phyloP scores from a whole-genome alignment of 2,888 invertebrate genomes.

The Papilio protenor region DNA sequence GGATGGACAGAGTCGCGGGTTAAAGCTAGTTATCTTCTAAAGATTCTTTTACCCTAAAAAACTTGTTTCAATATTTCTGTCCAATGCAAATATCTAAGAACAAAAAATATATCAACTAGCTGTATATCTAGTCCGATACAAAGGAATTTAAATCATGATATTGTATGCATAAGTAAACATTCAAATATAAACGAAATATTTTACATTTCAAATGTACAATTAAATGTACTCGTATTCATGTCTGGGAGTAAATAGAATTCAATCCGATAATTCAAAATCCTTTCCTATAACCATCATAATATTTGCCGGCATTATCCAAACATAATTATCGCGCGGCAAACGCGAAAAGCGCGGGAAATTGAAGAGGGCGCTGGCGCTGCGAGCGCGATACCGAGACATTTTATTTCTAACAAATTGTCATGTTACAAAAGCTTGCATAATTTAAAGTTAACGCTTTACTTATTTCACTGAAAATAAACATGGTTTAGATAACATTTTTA shows the following conservation, averaged over 20 bases:
- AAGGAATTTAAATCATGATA: neutral
- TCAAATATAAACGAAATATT: neutral
- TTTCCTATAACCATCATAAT: constrained; percentile 13
- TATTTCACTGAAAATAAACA: neutral
- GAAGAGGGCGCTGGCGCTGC: constrained; percentile 16
- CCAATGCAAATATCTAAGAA: neutral
- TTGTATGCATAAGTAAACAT: constrained; percentile 13
- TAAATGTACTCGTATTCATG: neutral
- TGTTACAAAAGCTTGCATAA: constrained; percentile 1
- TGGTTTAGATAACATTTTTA: neutral
- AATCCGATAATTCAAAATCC: constrained; percentile 9
- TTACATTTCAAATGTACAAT: neutral
- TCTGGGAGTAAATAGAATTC: constrained; percentile 17
- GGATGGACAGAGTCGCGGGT: too few species aligned
- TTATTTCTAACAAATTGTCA: constrained; percentile 27
- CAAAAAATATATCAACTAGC: neutral
- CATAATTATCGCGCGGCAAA: constrained; percentile 35
- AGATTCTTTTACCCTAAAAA: neutral
- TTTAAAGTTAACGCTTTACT: constrained; percentile 5
- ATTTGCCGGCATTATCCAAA: constrained; percentile 14
- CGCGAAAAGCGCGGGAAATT: constrained; percentile 31
- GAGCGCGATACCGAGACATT: neutral
- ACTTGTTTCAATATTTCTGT: neutral
- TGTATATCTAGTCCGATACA: neutral
- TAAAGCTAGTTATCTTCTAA: neutral